phyloP scores from a whole-genome alignment of 92 coral and sea anemone species.

The Montipora capitata region DNA sequence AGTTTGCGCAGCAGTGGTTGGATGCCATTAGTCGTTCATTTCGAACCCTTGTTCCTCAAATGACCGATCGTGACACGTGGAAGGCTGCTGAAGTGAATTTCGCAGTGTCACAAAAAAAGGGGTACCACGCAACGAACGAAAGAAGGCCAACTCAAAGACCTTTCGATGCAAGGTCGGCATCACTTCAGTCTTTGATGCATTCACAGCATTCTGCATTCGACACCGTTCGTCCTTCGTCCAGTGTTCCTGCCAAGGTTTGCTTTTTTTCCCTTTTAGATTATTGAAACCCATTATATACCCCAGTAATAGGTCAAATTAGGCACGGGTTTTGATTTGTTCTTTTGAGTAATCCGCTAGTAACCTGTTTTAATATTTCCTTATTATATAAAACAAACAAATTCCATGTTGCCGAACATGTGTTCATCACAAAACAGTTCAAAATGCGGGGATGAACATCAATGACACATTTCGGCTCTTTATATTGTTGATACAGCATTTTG shows the following conservation, averaged over 20 bases:
- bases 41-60: constrained; percentile 72
- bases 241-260: constrained; percentile 45
- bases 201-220: constrained; percentile 86
- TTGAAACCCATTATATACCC: too few relatives aligned
- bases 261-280: neutral
- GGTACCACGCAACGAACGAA: neutral
- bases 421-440: too few relatives aligned
- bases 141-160: neutral
- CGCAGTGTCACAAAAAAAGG: neutral
- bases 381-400: too few relatives aligned
- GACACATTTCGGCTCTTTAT: too few relatives aligned
- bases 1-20: constrained; percentile 84
- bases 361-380: too few relatives aligned
- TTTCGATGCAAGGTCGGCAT: neutral
- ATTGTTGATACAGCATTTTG: too few relatives aligned
- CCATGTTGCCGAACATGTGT: too few relatives aligned
- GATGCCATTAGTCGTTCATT: constrained; percentile 82
- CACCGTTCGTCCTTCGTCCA: constrained; percentile 57
- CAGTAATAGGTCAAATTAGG: too few relatives aligned
- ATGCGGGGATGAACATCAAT: too few relatives aligned
- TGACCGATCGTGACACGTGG: constrained; percentile 84
- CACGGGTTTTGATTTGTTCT: too few relatives aligned
- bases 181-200: constrained; percentile 58
- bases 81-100: constrained; percentile 34
- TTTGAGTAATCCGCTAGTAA: too few relatives aligned